These are phyloP conservation scores for Hycleus cichorii DNA, from an alignment of 1,140 invertebrate species.

Conservation along the genomic window DNA sequence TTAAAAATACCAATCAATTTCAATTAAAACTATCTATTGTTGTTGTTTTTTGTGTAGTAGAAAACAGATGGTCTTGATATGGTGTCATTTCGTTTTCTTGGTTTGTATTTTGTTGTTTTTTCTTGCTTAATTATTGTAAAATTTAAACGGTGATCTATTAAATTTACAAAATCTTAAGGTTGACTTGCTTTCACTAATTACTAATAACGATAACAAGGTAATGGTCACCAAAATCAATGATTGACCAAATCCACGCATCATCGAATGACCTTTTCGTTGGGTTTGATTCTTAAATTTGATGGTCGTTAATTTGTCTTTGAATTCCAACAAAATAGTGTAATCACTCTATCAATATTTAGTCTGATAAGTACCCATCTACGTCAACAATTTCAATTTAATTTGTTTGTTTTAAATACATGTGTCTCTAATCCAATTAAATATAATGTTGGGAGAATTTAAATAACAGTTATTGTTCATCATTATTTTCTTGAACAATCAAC, in stretches of 20 bases:
- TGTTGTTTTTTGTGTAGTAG: too few species aligned
- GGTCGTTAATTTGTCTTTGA: background rate
- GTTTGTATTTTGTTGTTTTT: background rate
- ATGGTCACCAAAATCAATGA: conserved; percentile 22
- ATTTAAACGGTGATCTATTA: background rate
- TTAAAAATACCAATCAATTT: too few species aligned
- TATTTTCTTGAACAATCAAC: too few species aligned
- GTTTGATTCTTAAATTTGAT: background rate
- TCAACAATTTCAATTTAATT: too few species aligned
- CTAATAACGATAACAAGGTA: conserved; percentile 6
- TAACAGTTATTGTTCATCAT: too few species aligned
- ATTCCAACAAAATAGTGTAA: background rate
- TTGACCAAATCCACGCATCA: conserved; percentile 24
- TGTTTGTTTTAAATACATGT: too few species aligned
- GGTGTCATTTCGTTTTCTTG: background rate
- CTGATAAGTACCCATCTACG: background rate
- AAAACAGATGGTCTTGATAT: too few species aligned
- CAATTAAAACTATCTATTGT: too few species aligned
- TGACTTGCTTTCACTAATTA: conserved; percentile 22
- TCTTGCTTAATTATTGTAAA: background rate
- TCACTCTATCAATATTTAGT: too few species aligned
- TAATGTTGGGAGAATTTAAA: too few species aligned
- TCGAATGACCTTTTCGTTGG: conserved; percentile 17
- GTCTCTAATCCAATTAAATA: too few species aligned
- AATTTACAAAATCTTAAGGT: conserved; percentile 12